These are phyloP conservation scores for Megaleporinus macrocephalus DNA, from an alignment of 2,113 vertebrate genomes.

Conservation along the genomic window DNA sequence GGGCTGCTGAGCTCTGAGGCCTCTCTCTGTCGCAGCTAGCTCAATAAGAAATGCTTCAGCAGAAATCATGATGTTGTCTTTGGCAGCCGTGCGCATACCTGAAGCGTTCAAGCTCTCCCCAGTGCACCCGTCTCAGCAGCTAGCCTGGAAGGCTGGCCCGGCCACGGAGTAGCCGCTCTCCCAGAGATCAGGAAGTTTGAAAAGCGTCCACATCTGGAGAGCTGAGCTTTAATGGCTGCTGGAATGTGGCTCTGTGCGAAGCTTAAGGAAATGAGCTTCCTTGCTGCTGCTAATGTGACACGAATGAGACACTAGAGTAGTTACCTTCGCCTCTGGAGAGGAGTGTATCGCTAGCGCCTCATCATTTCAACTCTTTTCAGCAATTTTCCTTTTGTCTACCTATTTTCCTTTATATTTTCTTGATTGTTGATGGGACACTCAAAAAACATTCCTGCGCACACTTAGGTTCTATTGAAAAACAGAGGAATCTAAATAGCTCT, in stretches of 20 bases:
- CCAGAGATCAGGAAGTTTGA: conserved; percentile 38
- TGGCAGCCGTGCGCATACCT: conserved; percentile 48
- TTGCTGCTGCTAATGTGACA: conserved; percentile 7
- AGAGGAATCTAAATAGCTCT: too few species aligned
- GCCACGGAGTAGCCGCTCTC: conserved; percentile 23
- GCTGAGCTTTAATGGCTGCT: conserved; percentile 26
- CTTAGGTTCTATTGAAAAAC: too few species aligned
- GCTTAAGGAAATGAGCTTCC: conserved; percentile 21
- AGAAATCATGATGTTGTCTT: conserved; percentile 39
- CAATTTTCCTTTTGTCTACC: too few species aligned
- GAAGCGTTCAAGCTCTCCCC: conserved; percentile 6
- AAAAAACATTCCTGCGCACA: too few species aligned
- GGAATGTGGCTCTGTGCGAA: conserved; percentile 15
- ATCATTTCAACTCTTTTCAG: neutral
- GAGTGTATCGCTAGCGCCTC: neutral
- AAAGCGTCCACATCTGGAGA: conserved; percentile 48
- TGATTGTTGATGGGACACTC: too few species aligned
- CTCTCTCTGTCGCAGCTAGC: conserved; percentile 13
- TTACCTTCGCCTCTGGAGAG: neutral
- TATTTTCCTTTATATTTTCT: too few species aligned
- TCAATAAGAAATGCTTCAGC: conserved; percentile 41
- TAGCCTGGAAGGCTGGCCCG: conserved; percentile 1
- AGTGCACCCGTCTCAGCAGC: neutral
- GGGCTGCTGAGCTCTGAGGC: neutral
- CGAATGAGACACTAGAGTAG: neutral